A percentile compares a stretch with the other conserved stretches of the same genome.
Evolutionary conservation across 1,140 invertebrate species (phyloP).

Genomic region (Popillia japonica): DNA sequence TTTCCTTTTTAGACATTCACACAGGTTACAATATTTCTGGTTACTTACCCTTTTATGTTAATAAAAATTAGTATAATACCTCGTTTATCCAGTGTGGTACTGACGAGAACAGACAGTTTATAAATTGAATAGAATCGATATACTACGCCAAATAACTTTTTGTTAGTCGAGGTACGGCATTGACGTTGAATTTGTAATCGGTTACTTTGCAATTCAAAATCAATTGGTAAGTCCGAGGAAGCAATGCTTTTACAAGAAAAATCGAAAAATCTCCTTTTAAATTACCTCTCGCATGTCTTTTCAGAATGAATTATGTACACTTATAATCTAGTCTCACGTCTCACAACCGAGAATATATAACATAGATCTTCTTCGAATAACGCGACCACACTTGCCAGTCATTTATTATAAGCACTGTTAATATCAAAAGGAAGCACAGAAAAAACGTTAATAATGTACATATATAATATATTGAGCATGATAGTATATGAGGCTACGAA

Average conservation of each 20-base stretch:
- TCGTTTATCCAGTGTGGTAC: not conserved
- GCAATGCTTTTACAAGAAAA: not conserved
- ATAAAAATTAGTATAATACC: not conserved
- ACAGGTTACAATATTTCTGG: not conserved
- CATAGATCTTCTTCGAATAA: not conserved
- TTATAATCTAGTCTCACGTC: not conserved
- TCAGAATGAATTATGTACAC: not conserved
- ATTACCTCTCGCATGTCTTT: not conserved
- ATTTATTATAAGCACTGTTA: slow-evolving; percentile 2
- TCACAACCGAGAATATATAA: not conserved
- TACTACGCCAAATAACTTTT: too few relatives aligned
- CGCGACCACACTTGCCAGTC: not conserved
- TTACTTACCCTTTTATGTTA: not conserved
- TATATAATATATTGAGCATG: not conserved
- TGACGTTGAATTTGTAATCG: not conserved
- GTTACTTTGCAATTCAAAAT: not conserved
- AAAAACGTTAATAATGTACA: not conserved
- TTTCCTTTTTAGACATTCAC: not conserved
- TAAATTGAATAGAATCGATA: too few relatives aligned
- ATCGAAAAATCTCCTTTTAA: not conserved
- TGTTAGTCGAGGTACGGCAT: too few relatives aligned
- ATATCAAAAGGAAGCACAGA: not conserved
- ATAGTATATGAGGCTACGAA: too few relatives aligned
- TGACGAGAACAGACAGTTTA: too few relatives aligned
- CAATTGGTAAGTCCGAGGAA: not conserved